Base-by-base conservation (phyloP, 2,113 vertebrate species). In the Corythaeola cristata region DNA sequence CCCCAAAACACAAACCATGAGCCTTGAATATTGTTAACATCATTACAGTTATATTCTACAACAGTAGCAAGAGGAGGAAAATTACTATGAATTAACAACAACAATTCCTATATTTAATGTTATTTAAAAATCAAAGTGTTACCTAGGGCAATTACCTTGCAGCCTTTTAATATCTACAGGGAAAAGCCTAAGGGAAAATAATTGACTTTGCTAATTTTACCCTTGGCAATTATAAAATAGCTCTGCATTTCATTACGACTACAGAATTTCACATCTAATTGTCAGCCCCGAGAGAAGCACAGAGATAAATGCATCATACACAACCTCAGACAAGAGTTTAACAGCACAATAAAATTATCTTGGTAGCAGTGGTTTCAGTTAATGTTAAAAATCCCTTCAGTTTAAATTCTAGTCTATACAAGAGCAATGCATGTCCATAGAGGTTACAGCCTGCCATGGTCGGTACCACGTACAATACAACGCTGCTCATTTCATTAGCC, bases 141-240 rank as follows among this genome's bases (percentile, higher is more conserved):
- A 98, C 97, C 98, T 98, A 98, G 96, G 97, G 98, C 98, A 98
- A 98, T 98, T 98, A 98, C 97, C 97, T 98, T 96, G 91, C 97
- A 98, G 97, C 94, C 95, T 96, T 92, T 93, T 98, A 97, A 97
- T 97, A 98, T 98, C 98, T 98, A 97, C 94, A 98, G 97, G 98
- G 98, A 98, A 97, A 98, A 97, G 97, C 97, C 97, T 96, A 95
- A 96, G 97, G 98, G 97, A 98, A 98, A 98, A 98, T 98, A 98
- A 98, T 97, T 98, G 97, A 97, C 98, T 98, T 97, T 96, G 97
- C 97, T 98, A 98, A 98, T 98, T 98, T 98, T 98, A 98, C 98
- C 97, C 98, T 93, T 98, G 98, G 97, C 97, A 98, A 98, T 98
- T 98, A 98, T 96, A 97, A 98, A 98, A 98, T 95, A 98, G 95